Percentiles rank a stretch among this genome's conserved stretches.
Evolutionary conservation across 2,888 invertebrate genomes (phyloP).

Genomic region (Arenicola marina): DNA sequence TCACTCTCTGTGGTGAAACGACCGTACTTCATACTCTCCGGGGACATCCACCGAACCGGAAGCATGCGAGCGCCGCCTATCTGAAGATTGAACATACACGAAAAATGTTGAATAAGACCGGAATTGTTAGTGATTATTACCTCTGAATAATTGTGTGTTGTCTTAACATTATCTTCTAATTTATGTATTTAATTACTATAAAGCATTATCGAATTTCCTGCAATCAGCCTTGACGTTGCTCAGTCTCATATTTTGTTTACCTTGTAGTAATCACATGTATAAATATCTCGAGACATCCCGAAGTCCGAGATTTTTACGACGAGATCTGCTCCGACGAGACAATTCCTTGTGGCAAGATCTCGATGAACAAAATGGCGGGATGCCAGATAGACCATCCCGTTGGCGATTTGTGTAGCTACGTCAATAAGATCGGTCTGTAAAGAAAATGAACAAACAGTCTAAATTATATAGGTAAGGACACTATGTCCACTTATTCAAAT

Average conservation of each 20-base stretch:
- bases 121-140: background rate
- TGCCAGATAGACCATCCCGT: constrained; percentile 54
- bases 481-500: too few species aligned
- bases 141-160: too few species aligned
- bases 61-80: constrained; percentile 58
- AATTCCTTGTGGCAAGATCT: constrained; percentile 56
- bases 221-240: too few species aligned
- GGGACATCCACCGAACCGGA: constrained; percentile 63
- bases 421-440: constrained; percentile 44
- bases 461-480: too few species aligned
- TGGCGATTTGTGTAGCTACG: constrained; percentile 53
- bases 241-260: too few species aligned
- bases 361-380: constrained; percentile 55
- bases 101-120: background rate
- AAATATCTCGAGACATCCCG: constrained; percentile 56
- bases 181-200: background rate
- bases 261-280: constrained; percentile 56
- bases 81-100: too few species aligned
- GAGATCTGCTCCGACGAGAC: constrained; percentile 51
- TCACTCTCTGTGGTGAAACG: constrained; percentile 62
- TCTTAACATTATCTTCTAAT: background rate
- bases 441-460: background rate
- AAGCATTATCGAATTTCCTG: too few species aligned
- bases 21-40: constrained; percentile 62
- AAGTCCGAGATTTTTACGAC: constrained; percentile 56